These are phyloP conservation scores for Mus caroli DNA, from an alignment of 2,797 vertebrate species.

Conservation along the genomic window DNA sequence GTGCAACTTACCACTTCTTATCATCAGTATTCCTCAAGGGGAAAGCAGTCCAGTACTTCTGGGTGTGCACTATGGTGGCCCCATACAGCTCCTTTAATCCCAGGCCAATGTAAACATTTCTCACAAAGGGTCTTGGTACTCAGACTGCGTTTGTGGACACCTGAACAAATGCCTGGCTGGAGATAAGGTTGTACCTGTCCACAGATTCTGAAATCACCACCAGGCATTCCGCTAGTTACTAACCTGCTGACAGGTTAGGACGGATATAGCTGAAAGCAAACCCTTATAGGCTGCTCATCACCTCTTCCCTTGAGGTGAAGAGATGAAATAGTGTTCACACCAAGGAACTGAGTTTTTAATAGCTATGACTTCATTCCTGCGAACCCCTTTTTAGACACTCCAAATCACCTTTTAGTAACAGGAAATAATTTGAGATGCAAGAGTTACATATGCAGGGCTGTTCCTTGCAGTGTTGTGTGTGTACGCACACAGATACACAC, in stretches of 20 bases:
- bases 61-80: background rate
- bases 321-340: constrained; percentile 64
- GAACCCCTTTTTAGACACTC: background rate
- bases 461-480: background rate
- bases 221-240: background rate
- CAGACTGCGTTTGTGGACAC: background rate
- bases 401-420: constrained; percentile 68
- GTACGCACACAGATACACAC: background rate
- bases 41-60: background rate
- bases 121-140: background rate
- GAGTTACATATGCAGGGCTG: background rate
- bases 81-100: background rate
- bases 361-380: constrained; percentile 58
- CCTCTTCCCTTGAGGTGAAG: constrained; percentile 64
- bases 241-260: constrained; percentile 57
- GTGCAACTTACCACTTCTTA: too few species aligned
- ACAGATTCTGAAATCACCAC: background rate
- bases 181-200: background rate
- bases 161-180: background rate
- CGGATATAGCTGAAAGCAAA: constrained; percentile 39
- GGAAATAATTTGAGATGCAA: constrained; percentile 21
- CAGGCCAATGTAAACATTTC: background rate
- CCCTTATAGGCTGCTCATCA: constrained; percentile 69
- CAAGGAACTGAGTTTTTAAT: constrained; percentile 65
- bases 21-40: background rate